Evolutionary conservation across 2,797 vertebrate species (phyloP).

Genomic region (Pseudochirops cupreus): DNA sequence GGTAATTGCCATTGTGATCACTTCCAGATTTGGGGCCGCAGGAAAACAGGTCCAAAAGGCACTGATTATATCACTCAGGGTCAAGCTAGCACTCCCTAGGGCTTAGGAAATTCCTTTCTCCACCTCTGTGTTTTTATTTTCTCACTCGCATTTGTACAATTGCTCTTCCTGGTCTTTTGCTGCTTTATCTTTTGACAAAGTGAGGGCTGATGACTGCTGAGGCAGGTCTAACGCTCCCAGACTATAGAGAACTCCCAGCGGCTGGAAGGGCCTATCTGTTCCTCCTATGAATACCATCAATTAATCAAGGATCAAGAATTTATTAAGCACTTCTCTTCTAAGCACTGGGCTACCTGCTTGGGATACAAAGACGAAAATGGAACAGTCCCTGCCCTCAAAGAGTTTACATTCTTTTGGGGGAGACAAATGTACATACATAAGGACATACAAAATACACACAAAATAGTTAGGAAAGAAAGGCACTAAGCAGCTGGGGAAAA

Average conservation of each 20-base stretch:
- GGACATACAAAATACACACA: background rate
- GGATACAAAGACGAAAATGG: background rate
- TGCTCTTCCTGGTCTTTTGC: background rate
- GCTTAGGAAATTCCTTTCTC: no score
- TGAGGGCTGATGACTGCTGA: background rate
- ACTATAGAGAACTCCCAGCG: background rate
- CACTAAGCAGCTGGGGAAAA: background rate
- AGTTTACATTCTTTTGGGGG: background rate
- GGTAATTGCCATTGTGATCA: background rate
- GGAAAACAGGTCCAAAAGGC: background rate
- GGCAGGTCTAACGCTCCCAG: background rate
- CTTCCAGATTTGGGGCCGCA: background rate
- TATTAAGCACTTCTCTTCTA: background rate
- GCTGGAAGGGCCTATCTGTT: background rate
- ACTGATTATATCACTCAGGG: background rate
- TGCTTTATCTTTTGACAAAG: background rate
- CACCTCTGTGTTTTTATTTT: background rate
- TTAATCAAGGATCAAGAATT: background rate
- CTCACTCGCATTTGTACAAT: background rate
- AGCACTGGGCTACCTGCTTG: background rate
- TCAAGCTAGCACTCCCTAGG: background rate
- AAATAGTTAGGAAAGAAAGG: background rate
- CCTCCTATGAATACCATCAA: background rate
- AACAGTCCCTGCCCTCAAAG: background rate
- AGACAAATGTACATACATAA: background rate